Evolutionary conservation across 2,113 vertebrate genomes (phyloP), one percentile per base, ranked within the genome.

Genomic region (Agapornis roseicollis): DNA sequence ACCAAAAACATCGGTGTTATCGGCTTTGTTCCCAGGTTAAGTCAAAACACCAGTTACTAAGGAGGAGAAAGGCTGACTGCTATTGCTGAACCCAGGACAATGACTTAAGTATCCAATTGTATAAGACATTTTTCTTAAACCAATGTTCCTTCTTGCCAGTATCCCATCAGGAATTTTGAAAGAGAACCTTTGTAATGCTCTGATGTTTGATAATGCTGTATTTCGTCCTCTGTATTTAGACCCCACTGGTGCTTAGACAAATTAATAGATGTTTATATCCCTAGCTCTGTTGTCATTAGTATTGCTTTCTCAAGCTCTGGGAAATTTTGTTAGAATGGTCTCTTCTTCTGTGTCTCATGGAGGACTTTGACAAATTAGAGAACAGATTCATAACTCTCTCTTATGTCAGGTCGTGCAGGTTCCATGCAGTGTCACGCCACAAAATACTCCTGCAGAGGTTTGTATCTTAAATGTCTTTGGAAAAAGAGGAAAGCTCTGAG

Each of bases 391-490:
- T 3, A 8, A 20, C 33, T 88, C 27, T 72, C 42, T 41, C 6
- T 41, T 41, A 8, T 11, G 29, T 49, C 41, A 92, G 41, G 4
- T 80, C n/a, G 65, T 86, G 46, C 23, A 88, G 11, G 12, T 92
- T 73, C 84, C 80, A 50, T 68, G 80, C 1, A 71, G 80, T 87
- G 68, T 90, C 25, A 31, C 73, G 91, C 60, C 61, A 37, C 19
- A 86, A 92, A 90, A 41, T 89, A 95, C 50, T 95, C 50, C 83
- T 78, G 91, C n/a, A 81, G 74, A 87, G 22, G 70, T 41, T 90
- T 37, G 58, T 83, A 91, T 92, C 91, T 93, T 94, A 93, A 97
- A 95, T 71, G n/a, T 85, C 63, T 73, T 47, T 31, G 18, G 24
- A 72, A 92, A 92, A 80, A 87, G 7, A 96, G 46, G 35, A 84